These are phyloP conservation scores for Petrocephalus microphthalmus DNA, from an alignment of 2,113 vertebrate genomes.

Conservation along the genomic window DNA sequence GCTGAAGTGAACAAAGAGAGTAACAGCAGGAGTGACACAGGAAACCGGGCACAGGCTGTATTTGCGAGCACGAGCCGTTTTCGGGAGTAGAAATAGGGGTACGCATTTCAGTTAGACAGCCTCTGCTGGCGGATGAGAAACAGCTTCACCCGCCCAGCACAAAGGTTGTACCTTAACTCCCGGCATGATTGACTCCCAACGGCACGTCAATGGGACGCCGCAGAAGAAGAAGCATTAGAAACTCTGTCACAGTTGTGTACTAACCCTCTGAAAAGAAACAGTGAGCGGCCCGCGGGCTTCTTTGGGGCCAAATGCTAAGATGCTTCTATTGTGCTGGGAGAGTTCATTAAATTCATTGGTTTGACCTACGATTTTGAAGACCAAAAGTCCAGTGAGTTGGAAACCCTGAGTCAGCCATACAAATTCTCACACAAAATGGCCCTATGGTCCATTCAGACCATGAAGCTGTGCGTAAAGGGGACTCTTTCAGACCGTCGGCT, in stretches of 20 bases:
- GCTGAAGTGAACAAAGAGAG: not conserved
- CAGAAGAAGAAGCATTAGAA: conserved; percentile 74
- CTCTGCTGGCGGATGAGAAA: conserved; percentile 71
- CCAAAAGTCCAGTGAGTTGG: conserved; percentile 97
- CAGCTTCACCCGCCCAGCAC: conserved; percentile 68
- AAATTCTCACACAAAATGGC: conserved; percentile 73
- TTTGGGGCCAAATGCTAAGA: conserved; percentile 95
- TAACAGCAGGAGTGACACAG: not conserved
- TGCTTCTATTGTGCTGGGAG: conserved; percentile 79
- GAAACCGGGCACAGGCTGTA: not conserved
- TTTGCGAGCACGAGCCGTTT: not conserved
- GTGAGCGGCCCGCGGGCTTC: conserved; percentile 98
- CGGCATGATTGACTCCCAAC: conserved; percentile 81
- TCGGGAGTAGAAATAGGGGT: conserved; percentile 54
- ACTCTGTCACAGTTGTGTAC: conserved; percentile 98
- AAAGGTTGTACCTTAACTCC: conserved; percentile 81
- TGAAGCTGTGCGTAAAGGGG: conserved; percentile 61
- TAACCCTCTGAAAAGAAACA: conserved; percentile 91
- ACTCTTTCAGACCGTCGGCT: conserved; percentile 70
- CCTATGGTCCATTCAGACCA: conserved; percentile 61
- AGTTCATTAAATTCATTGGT: conserved; percentile 99
- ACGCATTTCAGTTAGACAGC: conserved; percentile 71
- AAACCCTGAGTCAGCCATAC: conserved; percentile 86
- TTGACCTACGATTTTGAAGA: conserved; percentile 98
- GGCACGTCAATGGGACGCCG: conserved; percentile 89